Base-by-base conservation (phyloP, 2,888 invertebrate species). In the Lasioglossum zephyrum region DNA sequence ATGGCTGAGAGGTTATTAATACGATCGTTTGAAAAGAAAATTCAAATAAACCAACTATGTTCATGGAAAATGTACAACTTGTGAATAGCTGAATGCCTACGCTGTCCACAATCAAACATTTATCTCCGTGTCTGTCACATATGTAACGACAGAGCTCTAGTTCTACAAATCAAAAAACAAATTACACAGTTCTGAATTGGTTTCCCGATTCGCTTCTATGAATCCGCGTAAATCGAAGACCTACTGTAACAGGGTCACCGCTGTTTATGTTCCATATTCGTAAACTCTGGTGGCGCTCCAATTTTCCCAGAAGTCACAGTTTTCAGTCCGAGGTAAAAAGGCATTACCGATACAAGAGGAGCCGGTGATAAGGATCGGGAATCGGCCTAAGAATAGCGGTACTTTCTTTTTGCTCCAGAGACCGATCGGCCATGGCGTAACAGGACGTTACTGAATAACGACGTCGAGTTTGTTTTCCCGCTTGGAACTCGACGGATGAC, bases 341-440 rank as follows among this genome's bases (percentile, higher is more conserved):
- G 85, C 86, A 92, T 92, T 92, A 92, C 92, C 83, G 90, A 92
- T 93, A 92, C 89, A 91, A 91, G 88, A 89, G 88, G 86, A 87
- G 82, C 73, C 39, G 82, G 53, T 77, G 92, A 91, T 92, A 91
- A 87, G 76, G 53, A 92, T 91, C 91, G 63, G 66, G 70, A 47
- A 76, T 66, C 66, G 77, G 80, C 87, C 88, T 91, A 92, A 92
- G 91, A 92, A 92, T 93, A 93, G 92, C 93, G 93, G 93, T 93
- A 93, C 93, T 93, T 93, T 93, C 91, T 88, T 92, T 91, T 90
- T 89, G 90, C 86, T 90, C 91, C 87, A 78, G 75, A 80, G 89
- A 78, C 75, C 36, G 69, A 85, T 78, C 74, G 70, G 63, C 49
- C 53, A 74, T 39, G 66, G 73, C 73, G 79, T 63, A 72, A 77